These are phyloP conservation scores for Synergus japonicus DNA, from an alignment of 2,888 invertebrate species.

Conservation along the genomic window DNA sequence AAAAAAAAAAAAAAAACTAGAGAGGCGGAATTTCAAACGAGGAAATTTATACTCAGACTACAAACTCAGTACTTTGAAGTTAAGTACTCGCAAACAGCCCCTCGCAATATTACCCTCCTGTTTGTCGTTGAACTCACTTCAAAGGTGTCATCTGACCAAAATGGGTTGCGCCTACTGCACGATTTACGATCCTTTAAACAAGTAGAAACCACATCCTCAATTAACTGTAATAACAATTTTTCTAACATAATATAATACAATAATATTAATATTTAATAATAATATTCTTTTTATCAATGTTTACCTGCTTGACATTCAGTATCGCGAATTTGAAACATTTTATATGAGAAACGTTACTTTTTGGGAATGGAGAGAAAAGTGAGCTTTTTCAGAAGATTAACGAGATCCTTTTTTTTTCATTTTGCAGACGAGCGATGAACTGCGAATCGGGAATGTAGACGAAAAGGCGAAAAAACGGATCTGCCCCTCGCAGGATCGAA, in stretches of 20 bases:
- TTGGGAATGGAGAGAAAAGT: neutral
- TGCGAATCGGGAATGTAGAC: constrained; percentile 68
- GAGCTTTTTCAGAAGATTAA: neutral
- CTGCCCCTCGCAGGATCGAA: constrained; percentile 63
- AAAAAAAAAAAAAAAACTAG: neutral
- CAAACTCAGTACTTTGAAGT: constrained; percentile 19
- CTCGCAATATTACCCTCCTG: constrained; percentile 17
- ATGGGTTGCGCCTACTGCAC: neutral
- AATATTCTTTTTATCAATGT: neutral
- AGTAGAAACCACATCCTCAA: neutral
- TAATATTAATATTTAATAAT: no score
- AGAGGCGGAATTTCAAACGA: neutral
- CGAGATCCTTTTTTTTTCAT: constrained; percentile 44
- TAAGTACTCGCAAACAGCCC: constrained; percentile 25
- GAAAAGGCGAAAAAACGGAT: constrained; percentile 63
- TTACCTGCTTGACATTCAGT: neutral
- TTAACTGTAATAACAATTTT: neutral
- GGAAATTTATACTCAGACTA: neutral
- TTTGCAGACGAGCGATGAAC: constrained; percentile 68
- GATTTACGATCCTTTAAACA: neutral
- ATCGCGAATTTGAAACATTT: neutral
- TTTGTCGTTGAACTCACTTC: constrained; percentile 22
- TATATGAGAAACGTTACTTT: neutral
- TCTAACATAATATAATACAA: neutral
- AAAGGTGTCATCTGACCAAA: constrained; percentile 24